These are phyloP conservation scores for Macrotrachela quadricornifera DNA, from an alignment of 1,140 invertebrate species.

Conservation along the genomic window DNA sequence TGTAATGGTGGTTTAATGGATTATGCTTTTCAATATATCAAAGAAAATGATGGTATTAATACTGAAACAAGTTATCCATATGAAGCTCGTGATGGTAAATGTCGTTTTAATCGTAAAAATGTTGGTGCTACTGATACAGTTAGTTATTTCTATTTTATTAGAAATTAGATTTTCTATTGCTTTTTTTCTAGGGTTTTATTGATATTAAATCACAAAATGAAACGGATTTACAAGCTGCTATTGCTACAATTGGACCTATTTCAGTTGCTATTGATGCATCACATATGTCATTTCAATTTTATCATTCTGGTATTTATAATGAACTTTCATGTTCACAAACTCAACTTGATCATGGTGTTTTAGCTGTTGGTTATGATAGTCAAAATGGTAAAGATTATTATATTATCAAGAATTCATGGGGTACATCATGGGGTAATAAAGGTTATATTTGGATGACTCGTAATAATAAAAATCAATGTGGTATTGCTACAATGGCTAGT, in stretches of 20 bases:
- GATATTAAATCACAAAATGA: constrained; percentile 16
- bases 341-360: constrained; percentile 63
- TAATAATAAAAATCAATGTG: constrained; percentile 26
- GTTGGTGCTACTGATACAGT: constrained; percentile 12
- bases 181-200: constrained; percentile 10
- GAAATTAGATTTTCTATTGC: too few species aligned
- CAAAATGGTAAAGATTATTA: neutral
- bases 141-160: too few species aligned
- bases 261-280: constrained; percentile 65
- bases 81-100: constrained; percentile 27
- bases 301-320: constrained; percentile 41
- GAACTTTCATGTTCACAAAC: constrained; percentile 41
- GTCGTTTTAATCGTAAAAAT: constrained; percentile 25
- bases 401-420: neutral
- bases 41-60: constrained; percentile 36
- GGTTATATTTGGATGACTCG: constrained; percentile 29
- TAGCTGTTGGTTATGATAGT: constrained; percentile 56
- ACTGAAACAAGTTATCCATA: constrained; percentile 7
- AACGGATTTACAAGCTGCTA: constrained; percentile 22
- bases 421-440: constrained; percentile 46
- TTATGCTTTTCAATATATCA: constrained; percentile 22
- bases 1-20: constrained; percentile 13
- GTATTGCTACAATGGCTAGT: constrained; percentile 24
- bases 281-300: constrained; percentile 49
- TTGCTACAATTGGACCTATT: constrained; percentile 63